These are phyloP conservation scores for Zelleria hepariella DNA, from an alignment of 2,888 invertebrate genomes.

Conservation along the genomic window DNA sequence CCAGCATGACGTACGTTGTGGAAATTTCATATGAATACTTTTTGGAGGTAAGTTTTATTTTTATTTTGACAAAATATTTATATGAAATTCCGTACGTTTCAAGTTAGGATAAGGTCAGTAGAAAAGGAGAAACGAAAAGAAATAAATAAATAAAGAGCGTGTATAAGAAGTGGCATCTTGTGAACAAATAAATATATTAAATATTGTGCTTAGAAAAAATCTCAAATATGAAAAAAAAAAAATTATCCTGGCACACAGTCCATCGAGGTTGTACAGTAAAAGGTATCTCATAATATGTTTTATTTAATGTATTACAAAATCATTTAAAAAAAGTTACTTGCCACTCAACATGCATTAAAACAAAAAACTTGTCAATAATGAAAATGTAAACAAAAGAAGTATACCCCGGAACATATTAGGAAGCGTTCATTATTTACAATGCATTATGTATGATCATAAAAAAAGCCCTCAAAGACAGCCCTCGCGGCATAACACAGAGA, in stretches of 20 bases:
- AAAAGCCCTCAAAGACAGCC: no score
- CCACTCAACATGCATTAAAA: neutral
- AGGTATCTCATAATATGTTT: constrained; percentile 9
- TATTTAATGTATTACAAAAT: constrained; percentile 21
- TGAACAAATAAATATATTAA: constrained; percentile 15
- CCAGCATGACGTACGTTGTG: constrained; percentile 27
- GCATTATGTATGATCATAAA: no score
- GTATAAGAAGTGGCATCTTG: neutral
- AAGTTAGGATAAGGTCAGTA: constrained; percentile 12
- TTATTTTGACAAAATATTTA: neutral
- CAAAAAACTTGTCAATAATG: constrained; percentile 5
- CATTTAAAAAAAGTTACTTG: neutral
- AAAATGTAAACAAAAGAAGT: constrained; percentile 17
- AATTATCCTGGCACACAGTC: constrained; percentile 34
- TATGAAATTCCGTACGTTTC: neutral
- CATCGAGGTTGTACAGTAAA: constrained; percentile 67
- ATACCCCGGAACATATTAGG: neutral
- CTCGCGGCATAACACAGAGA: no score
- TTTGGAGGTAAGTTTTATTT: neutral
- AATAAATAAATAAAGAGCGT: constrained; percentile 12
- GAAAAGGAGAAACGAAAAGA: constrained; percentile 15
- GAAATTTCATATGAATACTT: constrained; percentile 9
- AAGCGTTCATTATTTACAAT: no score
- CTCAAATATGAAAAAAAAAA: constrained; percentile 11
- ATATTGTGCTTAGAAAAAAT: constrained; percentile 15